Conservation (phyloP, 2,113 vertebrate genomes). For the Hippocampus guttulatus region DNA sequence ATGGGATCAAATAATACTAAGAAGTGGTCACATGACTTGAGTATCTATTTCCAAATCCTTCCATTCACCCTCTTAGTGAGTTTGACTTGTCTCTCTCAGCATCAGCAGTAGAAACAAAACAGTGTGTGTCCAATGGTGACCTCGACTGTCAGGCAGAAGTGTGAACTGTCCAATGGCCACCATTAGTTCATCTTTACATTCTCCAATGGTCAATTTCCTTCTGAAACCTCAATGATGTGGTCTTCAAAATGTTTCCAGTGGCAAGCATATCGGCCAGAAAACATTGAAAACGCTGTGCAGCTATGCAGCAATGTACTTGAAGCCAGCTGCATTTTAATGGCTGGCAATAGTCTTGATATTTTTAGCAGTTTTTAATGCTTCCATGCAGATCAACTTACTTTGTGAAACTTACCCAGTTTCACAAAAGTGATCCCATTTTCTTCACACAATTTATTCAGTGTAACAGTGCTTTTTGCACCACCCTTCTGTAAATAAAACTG, state of each 20-base stretch:
- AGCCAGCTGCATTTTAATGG: constrained; percentile 4
- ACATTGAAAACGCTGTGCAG: neutral
- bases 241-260: neutral
- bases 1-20: no score
- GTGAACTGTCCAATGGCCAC: constrained; percentile 6
- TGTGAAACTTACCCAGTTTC: constrained; percentile 7
- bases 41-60: constrained; percentile 12
- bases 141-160: constrained; percentile 1
- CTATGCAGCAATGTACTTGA: neutral
- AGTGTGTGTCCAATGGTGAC: neutral
- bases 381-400: neutral
- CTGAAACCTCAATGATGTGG: neutral
- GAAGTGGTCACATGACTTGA: constrained; percentile 6
- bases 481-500: neutral
- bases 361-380: neutral
- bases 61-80: neutral
- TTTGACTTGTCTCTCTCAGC: constrained; percentile 15
- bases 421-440: neutral
- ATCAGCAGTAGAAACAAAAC: constrained; percentile 9
- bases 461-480: neutral
- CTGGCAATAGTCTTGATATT: neutral
- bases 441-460: neutral
- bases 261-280: neutral
- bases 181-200: constrained; percentile 9
- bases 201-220: neutral